phyloP scores from a whole-genome alignment of 2,797 vertebrate species.

The Enteromius thamalakanensis region DNA sequence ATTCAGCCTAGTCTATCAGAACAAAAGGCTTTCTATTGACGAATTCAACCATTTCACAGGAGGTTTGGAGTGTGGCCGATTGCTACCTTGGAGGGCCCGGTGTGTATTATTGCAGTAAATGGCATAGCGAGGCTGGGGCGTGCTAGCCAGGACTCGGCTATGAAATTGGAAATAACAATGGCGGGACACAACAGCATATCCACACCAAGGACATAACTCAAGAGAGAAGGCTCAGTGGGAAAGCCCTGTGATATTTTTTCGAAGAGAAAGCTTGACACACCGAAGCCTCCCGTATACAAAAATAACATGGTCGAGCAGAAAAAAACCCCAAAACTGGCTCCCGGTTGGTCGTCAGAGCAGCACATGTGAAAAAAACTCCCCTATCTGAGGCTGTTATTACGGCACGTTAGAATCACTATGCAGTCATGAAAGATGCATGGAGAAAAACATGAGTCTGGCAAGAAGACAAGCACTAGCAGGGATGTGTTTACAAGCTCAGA shows the following conservation, averaged over 20 bases:
- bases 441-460: slow-evolving; percentile 55
- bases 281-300: slow-evolving; percentile 22
- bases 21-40: slow-evolving; percentile 79
- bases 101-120: slow-evolving; percentile 77
- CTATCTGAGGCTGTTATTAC: slow-evolving; percentile 65
- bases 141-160: slow-evolving; percentile 71
- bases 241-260: slow-evolving; percentile 56
- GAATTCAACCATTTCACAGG: slow-evolving; percentile 77
- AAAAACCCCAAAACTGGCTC: slow-evolving; percentile 35
- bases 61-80: slow-evolving; percentile 72
- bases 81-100: slow-evolving; percentile 70
- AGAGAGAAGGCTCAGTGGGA: slow-evolving; percentile 51
- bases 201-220: slow-evolving; percentile 65
- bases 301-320: slow-evolving; percentile 64
- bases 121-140: slow-evolving; percentile 68
- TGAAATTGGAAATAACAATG: slow-evolving; percentile 77
- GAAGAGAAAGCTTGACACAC: slow-evolving; percentile 47
- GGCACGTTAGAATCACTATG: slow-evolving; percentile 70
- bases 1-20: slow-evolving; percentile 66
- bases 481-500: slow-evolving; percentile 29
- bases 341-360: slow-evolving; percentile 49
- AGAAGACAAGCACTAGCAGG: slow-evolving; percentile 33
- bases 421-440: slow-evolving; percentile 75
- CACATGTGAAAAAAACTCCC: slow-evolving; percentile 28
- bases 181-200: slow-evolving; percentile 73